Evolutionary conservation across 2,888 invertebrate species (phyloP), one percentile per base, ranked within the genome.

Genomic region (Caenorhabditis wallacei): DNA sequence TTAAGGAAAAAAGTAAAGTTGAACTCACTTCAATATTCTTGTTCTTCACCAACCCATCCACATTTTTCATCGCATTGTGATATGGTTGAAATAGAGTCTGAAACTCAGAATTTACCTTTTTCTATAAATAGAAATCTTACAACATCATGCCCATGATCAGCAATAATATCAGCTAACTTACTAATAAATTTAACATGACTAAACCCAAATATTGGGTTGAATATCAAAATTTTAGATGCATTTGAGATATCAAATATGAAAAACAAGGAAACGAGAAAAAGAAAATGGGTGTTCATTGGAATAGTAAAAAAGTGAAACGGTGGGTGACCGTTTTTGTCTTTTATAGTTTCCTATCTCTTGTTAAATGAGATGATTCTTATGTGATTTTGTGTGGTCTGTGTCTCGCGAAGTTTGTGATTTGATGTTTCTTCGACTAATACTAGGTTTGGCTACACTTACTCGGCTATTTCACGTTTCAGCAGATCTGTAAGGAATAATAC

Each of bases 71-170:
- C 1, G 69, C 63, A 13, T 35, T 56, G 35, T 80, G 80, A 20
- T 43, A 68, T 0, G 61, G 59, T 56, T 74, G 74, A 51, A 80
- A 51, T 2, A 80, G 22, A 4, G 80, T 80, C 80, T 80, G 75
- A 69, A 80, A 30, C 4, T 30, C 18, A 48, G n/a, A 48, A 48
- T 13, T 7, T 5, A 11, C 24, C 35, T 53, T 66, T 43, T 43
- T 8, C 0, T 35, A 20, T 46, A 16, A 26, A 56, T 8, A 10
- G 26, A 51, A 59, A 59, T 4, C 53, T 53, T 16, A 78, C 78
- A 53, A 78, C 78, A 53, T 70, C 43, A 37, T 78, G 69, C 2
- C 63, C 78, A 22, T 63, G 54, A 11, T 78, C 78, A 4, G 78
- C 78, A 11, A 78, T 61, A 54, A 69, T 53, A 78, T 78, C 69